These are phyloP conservation scores for Thaleichthys pacificus DNA, from an alignment of 2,797 vertebrate species.

Conservation along the genomic window DNA sequence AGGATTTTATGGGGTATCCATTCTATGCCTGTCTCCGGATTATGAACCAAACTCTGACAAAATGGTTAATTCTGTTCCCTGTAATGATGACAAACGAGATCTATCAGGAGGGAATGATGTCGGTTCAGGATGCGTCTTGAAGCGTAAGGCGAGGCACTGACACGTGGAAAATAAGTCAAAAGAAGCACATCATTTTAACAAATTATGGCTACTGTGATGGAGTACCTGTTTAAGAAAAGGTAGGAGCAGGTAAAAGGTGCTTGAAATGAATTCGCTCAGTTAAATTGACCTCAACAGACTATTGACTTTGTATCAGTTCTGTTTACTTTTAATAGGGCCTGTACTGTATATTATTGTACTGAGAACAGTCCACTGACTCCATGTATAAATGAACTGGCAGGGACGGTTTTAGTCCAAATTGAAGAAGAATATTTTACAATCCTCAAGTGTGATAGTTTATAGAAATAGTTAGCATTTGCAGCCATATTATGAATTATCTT, in stretches of 20 bases:
- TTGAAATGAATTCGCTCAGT: conserved; percentile 29
- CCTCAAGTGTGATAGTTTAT: conserved; percentile 11
- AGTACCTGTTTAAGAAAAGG: conserved; percentile 29
- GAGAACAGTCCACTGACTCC: not conserved
- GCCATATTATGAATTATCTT: not conserved
- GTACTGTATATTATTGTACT: not conserved
- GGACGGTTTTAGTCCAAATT: not conserved
- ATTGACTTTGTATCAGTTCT: conserved; percentile 44
- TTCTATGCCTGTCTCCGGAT: conserved; percentile 46
- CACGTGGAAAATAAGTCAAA: conserved; percentile 40
- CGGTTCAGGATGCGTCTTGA: conserved; percentile 38
- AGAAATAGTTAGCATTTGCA: conserved; percentile 11
- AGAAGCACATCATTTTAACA: conserved; percentile 28
- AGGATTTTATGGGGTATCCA: conserved; percentile 47
- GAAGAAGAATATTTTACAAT: conserved; percentile 16
- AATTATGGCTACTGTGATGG: conserved; percentile 40
- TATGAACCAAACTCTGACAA: conserved; percentile 55
- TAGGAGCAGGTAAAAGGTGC: conserved; percentile 13
- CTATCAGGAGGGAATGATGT: conserved; percentile 53
- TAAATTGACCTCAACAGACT: conserved; percentile 40
- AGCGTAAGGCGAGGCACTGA: conserved; percentile 44
- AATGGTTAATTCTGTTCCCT: conserved; percentile 39
- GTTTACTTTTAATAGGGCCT: conserved; percentile 46
- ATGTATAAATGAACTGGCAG: conserved; percentile 9
- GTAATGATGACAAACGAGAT: conserved; percentile 65